Conservation (phyloP, 2,797 vertebrate genomes). For the Arremon brunneinucha region DNA sequence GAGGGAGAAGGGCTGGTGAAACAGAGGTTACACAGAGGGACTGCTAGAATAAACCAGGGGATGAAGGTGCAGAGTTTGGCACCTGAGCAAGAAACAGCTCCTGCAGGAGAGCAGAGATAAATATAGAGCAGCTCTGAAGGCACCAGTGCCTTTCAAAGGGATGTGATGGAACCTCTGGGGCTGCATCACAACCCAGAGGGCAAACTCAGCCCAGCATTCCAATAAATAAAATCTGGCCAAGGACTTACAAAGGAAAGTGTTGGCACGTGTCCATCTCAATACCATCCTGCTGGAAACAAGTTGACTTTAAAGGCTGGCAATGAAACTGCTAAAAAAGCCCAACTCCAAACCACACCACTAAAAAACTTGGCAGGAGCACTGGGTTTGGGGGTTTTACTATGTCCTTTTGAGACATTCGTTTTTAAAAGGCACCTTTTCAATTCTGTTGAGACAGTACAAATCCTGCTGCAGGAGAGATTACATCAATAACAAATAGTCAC, state of each 20-base stretch:
- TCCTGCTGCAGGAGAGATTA: not conserved
- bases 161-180: not conserved
- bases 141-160: not conserved
- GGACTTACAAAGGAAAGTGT: not conserved
- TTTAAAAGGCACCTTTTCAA: slow-evolving; percentile 31
- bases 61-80: not conserved
- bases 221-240: not conserved
- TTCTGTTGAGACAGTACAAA: not conserved
- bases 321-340: not conserved
- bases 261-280: not conserved
- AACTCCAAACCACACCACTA: not conserved
- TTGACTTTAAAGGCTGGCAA: not conserved
- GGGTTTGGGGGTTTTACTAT: not conserved
- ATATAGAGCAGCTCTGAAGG: not conserved
- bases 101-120: not conserved
- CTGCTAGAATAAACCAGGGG: not conserved
- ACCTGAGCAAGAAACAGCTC: not conserved
- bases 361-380: not conserved
- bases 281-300: not conserved
- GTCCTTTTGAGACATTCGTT: not conserved
- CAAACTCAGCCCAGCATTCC: not conserved
- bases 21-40: not conserved
- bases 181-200: not conserved
- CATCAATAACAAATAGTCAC: not conserved
- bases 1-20: not conserved